Percentiles rank a stretch among this genome's conserved stretches.
phyloP scores from a whole-genome alignment of 2,797 vertebrate genomes.

The Thripadectes ignobilis region DNA sequence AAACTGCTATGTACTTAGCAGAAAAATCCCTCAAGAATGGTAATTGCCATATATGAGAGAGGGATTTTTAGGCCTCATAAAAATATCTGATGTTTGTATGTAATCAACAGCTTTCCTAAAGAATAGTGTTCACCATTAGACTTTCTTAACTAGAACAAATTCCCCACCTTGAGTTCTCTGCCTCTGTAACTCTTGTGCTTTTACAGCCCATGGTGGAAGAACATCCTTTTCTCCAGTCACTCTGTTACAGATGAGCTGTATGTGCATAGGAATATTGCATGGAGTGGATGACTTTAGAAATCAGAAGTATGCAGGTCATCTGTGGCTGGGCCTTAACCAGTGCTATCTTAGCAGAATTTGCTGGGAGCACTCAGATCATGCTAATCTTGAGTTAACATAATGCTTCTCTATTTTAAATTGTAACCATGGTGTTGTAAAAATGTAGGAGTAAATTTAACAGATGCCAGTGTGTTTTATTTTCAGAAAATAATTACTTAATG shows the following conservation, averaged over 20 bases:
- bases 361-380: not conserved
- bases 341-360: not conserved
- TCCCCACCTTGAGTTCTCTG: not conserved
- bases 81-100: not conserved
- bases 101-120: not conserved
- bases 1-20: not conserved
- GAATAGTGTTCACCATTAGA: not conserved
- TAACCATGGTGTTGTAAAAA: not conserved
- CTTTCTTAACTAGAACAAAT: not conserved
- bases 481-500: slow-evolving; percentile 20
- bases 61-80: not conserved
- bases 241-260: not conserved
- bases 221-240: not conserved
- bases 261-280: not conserved
- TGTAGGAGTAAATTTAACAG: not conserved
- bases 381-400: not conserved
- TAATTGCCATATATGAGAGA: not conserved
- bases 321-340: not conserved
- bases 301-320: not conserved
- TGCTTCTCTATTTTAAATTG: not conserved
- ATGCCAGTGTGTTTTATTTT: slow-evolving; percentile 10
- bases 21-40: not conserved
- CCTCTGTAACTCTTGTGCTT: not conserved
- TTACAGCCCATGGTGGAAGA: not conserved
- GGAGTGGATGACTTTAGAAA: not conserved